Evolutionary conservation across 1,140 invertebrate species (phyloP), one percentile per base, ranked within the genome.

Genomic region (Drosophila bocqueti): DNA sequence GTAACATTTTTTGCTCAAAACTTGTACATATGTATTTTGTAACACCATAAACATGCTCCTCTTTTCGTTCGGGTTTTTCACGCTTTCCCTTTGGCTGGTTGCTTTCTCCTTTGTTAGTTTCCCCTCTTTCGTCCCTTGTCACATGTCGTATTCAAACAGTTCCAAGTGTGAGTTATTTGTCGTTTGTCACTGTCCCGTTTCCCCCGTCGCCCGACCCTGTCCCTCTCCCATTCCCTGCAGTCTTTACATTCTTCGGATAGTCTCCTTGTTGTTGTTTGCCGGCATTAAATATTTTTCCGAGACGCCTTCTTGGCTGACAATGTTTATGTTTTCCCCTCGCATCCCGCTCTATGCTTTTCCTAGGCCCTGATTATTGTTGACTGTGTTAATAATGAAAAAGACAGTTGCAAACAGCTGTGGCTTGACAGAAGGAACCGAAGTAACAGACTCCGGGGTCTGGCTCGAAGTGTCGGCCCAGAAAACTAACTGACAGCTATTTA

Each of bases 201-300:
- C 26, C 15, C 9, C 43, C 24, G 47, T 52, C 5, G 15, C 34
- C n/a, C 16, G 29, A 49, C 50, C 16, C 42, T 57, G 38, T 21
- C 36, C 52, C 13, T 57, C 31, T 15, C 36, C 52, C 13, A 36
- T 26, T 38, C 52, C n/a, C 40, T 42, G 24, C 43, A 77, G 76
- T 79, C 76, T 45, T 74, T 52, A 43, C 52, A 73, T 79, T 79
- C 68, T 60, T 79, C 60, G 36, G 9, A 47, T 40, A 61, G 73
- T 38, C 50, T 73, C 46, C 67, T 63, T 59, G 67, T 74, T 71
- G 78, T 76, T 89, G 81, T 89, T 89, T 89, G 85, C 81, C 73
- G 84, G 81, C 84, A 89, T 89, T 89, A 89, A 89, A 89, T 89
- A 89, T 89, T 89, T 89, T 89, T 69, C 83, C 83, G 80, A 71